These are phyloP conservation scores for Pilophorus perplexus DNA, from an alignment of 2,888 invertebrate species.

Conservation along the genomic window DNA sequence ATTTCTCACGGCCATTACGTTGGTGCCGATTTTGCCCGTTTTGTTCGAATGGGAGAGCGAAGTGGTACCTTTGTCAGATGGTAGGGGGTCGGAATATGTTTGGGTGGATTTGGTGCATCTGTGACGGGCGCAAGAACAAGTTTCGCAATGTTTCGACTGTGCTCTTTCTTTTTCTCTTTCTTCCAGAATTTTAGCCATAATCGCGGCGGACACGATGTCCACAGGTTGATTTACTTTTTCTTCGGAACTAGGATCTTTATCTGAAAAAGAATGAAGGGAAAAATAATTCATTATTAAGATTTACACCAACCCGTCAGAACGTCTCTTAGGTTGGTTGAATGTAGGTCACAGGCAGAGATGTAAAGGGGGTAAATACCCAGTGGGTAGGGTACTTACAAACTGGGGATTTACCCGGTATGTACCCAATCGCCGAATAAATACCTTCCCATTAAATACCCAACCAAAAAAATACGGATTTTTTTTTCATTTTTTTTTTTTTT, in stretches of 20 bases:
- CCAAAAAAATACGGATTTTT: too few relatives aligned
- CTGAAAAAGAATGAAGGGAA: conserved; percentile 46
- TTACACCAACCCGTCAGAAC: too few relatives aligned
- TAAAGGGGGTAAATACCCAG: too few relatives aligned
- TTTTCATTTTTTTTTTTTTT: too few relatives aligned
- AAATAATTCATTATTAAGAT: too few relatives aligned
- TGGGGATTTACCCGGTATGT: too few relatives aligned
- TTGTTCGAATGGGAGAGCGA: conserved; percentile 12
- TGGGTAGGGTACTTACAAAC: too few relatives aligned
- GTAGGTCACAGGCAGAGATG: too few relatives aligned
- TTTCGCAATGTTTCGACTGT: conserved; percentile 77
- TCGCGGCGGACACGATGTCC: conserved; percentile 78
- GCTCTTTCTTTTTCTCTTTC: conserved; percentile 78
- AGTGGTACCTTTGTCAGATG: conserved; percentile 25
- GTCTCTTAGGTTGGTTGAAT: too few relatives aligned
- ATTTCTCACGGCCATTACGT: conserved; percentile 18
- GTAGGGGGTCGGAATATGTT: conserved; percentile 35
- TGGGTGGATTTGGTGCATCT: conserved; percentile 41
- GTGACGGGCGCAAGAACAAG: conserved; percentile 65
- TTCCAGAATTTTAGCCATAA: conserved; percentile 88
- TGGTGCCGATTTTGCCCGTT: conserved; percentile 16
- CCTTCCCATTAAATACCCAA: too few relatives aligned
- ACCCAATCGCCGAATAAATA: too few relatives aligned
- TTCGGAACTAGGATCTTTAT: conserved; percentile 54
- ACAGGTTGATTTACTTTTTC: conserved; percentile 60